Evolutionary conservation across 1,140 invertebrate genomes (phyloP), one percentile per base, ranked within the genome.

Genomic region (Brachionus rotundiformis): DNA sequence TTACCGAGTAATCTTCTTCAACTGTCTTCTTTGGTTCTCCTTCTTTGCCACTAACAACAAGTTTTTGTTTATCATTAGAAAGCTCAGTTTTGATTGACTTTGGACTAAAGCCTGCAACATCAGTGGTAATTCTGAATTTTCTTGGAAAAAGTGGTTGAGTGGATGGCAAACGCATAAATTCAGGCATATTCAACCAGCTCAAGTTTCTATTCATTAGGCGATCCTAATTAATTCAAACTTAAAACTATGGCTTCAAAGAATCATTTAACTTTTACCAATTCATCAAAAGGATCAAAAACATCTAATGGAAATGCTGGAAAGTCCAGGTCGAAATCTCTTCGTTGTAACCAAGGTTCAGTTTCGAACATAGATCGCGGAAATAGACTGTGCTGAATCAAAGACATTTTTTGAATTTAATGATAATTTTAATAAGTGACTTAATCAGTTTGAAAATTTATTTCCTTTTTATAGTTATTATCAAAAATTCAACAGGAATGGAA

Each of bases 221-320:
- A 79, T 79, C 76, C 68, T 73, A 44, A 29, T 44, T n/a, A 13
- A 73, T 25, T 25, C 13, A 27, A 44, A 25, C 25, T 73, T 25
- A 68, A 33, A 71, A 36, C n/a, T n/a, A n/a, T n/a, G n/a, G n/a
- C n/a, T n/a, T n/a, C n/a, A n/a, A n/a, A n/a, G n/a, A 33, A 68
- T 0, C 16, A n/a, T n/a, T 41, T 41, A 23, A 23, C 11, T 23
- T 59, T 44, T 44, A 73, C 68, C 8, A 79, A 31, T 79, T 79
- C 76, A 79, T 79, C 76, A 16, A 79, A 79, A 29, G 76, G 76
- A 41, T 79, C 76, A 59, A 79, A 79, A 1, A 79, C 31, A 31
- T 79, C 76, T n/a, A 79, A 31, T 23, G 68, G 36, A 11, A 31
- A 73, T 44, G 23, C 16, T 1, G 68, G 10, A 8, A 44, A 31